Percentiles rank a stretch among this genome's conserved stretches.
These are phyloP conservation scores for cattle (Bos taurus) DNA, from an alignment of 2,113 vertebrate genomes.

Conservation along the genomic window DNA sequence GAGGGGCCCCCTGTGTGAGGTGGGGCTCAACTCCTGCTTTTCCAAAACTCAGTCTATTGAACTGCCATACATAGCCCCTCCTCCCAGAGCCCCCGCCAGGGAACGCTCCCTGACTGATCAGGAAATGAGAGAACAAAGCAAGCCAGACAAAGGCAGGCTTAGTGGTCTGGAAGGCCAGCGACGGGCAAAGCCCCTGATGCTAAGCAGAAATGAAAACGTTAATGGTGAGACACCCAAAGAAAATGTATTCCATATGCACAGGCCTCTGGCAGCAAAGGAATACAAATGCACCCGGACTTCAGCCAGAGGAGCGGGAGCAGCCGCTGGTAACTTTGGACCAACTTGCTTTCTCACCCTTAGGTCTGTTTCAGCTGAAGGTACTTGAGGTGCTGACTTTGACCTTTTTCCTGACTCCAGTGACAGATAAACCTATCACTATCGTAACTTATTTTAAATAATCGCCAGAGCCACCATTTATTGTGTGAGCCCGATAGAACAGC, in stretches of 20 bases:
- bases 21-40: not conserved
- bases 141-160: constrained; percentile 66
- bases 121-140: constrained; percentile 75
- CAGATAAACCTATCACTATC: not conserved
- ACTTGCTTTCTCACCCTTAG: not conserved
- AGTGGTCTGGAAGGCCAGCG: constrained; percentile 54
- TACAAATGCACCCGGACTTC: constrained; percentile 68
- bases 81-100: constrained; percentile 9
- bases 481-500: not conserved
- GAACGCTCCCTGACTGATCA: constrained; percentile 10
- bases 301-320: not conserved
- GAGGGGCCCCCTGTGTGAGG: not conserved
- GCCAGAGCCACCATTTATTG: not conserved
- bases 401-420: not conserved
- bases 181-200: constrained; percentile 78
- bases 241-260: constrained; percentile 79
- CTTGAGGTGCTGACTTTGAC: not conserved
- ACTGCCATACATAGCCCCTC: not conserved
- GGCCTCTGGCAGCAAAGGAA: constrained; percentile 59
- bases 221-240: constrained; percentile 78
- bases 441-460: not conserved
- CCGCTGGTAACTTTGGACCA: not conserved
- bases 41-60: not conserved
- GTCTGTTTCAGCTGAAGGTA: not conserved
- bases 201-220: constrained; percentile 81